Percentiles rank a stretch among this genome's conserved stretches.
Conservation (phyloP, 2,888 invertebrate genomes). For the Cybosia mesomella region DNA sequence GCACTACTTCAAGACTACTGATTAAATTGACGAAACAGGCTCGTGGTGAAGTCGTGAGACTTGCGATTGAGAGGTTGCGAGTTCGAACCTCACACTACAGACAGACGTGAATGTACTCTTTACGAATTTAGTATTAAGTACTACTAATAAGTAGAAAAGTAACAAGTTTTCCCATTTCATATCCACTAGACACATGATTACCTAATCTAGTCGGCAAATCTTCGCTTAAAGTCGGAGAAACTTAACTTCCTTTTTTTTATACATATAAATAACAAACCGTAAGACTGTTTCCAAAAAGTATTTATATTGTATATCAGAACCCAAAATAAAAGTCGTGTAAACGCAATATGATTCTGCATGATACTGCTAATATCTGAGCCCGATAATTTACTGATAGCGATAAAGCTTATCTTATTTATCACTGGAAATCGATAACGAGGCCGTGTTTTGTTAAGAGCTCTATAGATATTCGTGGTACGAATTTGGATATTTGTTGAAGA, state of each 20-base stretch:
- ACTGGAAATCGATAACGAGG: conserved; percentile 59
- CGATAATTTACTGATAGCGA: conserved; percentile 41
- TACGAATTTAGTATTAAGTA: background rate
- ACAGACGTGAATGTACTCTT: too few species aligned
- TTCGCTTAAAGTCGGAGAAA: too few species aligned
- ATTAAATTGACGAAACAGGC: background rate
- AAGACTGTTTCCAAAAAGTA: background rate
- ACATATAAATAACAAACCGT: background rate
- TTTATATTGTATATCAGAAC: too few species aligned
- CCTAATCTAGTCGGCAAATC: too few species aligned
- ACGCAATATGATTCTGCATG: conserved; percentile 50
- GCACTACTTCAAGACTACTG: background rate
- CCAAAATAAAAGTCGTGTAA: conserved; percentile 34
- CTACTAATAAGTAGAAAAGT: background rate
- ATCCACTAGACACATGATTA: too few species aligned
- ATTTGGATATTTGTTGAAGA: conserved; percentile 17
- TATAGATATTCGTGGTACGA: conserved; percentile 1
- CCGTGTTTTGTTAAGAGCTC: conserved; percentile 25
- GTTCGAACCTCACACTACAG: too few species aligned
- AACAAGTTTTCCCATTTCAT: too few species aligned
- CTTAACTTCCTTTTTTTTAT: too few species aligned
- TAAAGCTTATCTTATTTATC: conserved; percentile 60
- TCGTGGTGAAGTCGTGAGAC: background rate
- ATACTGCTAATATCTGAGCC: conserved; percentile 32
- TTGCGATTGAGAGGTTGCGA: background rate